These are phyloP conservation scores for Manis pentadactyla DNA, from an alignment of 2,797 vertebrate genomes.

Conservation along the genomic window DNA sequence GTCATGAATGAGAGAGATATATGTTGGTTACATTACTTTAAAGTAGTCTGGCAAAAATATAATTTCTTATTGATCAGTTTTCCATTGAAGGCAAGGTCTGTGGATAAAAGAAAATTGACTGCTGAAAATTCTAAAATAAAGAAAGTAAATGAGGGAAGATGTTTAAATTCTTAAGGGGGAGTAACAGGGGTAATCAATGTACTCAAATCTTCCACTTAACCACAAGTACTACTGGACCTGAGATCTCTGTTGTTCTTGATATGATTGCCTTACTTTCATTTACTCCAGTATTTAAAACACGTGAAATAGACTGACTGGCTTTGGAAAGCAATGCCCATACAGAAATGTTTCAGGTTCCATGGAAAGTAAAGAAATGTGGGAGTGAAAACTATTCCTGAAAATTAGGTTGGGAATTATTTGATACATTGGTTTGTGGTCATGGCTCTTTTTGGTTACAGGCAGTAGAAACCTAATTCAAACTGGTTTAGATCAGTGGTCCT, in stretches of 20 bases:
- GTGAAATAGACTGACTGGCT: neutral
- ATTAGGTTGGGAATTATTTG: neutral
- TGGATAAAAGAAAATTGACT: conserved; percentile 79
- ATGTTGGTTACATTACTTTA: conserved; percentile 80
- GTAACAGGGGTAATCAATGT: conserved; percentile 72
- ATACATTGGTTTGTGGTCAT: neutral
- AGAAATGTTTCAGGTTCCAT: neutral
- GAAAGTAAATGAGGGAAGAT: conserved; percentile 76
- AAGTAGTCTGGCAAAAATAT: conserved; percentile 79
- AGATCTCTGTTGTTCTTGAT: conserved; percentile 34
- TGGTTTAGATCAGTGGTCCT: neutral
- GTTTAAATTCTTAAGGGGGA: conserved; percentile 71
- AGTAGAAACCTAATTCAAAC: neutral
- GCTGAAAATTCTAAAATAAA: conserved; percentile 81
- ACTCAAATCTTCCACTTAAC: conserved; percentile 51
- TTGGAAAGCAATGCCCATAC: neutral
- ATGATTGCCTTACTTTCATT: conserved; percentile 65
- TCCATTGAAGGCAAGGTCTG: conserved; percentile 60
- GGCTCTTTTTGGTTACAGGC: neutral
- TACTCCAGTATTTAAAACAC: neutral
- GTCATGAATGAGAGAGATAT: conserved; percentile 77
- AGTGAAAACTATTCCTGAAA: neutral
- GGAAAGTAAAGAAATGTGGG: neutral
- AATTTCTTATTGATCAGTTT: conserved; percentile 86
- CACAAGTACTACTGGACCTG: conserved; percentile 2